A percentile compares a stretch with the other conserved stretches of the same genome.
These are phyloP conservation scores for Charaxes varanes DNA, from an alignment of 1,140 invertebrate species.

Conservation along the genomic window DNA sequence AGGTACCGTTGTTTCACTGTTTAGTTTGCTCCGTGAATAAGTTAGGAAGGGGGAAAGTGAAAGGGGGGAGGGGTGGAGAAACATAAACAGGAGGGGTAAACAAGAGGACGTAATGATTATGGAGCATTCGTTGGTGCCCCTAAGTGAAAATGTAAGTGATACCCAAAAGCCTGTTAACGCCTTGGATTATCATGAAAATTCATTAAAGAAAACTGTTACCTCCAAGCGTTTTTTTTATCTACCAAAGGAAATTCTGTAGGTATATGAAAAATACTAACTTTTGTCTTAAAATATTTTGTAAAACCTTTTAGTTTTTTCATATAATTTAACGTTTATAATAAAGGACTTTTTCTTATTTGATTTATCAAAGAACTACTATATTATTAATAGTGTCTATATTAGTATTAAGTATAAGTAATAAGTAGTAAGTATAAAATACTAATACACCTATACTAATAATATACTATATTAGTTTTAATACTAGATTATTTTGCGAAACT, in stretches of 20 bases:
- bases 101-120: slow-evolving; percentile 59
- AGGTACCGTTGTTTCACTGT: slow-evolving; percentile 34
- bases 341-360: too few species aligned
- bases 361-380: too few species aligned
- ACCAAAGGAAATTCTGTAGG: too few species aligned
- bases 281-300: slow-evolving; percentile 1
- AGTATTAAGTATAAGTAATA: too few species aligned
- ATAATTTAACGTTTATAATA: too few species aligned
- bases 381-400: too few species aligned
- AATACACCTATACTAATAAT: too few species aligned
- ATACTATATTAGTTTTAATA: too few species aligned
- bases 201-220: too few species aligned
- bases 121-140: slow-evolving; percentile 40
- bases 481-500: too few species aligned
- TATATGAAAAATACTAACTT: neutral
- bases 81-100: slow-evolving; percentile 44
- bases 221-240: too few species aligned
- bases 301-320: neutral
- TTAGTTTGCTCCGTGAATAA: slow-evolving; percentile 45
- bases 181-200: slow-evolving; percentile 42
- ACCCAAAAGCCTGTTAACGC: slow-evolving; percentile 45
- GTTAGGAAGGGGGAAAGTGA: slow-evolving; percentile 29
- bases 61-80: slow-evolving; percentile 17
- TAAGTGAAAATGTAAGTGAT: slow-evolving; percentile 66
- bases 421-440: too few species aligned